Base-by-base conservation (phyloP, 2,797 vertebrate genomes). In the Rachycentron canadum region DNA sequence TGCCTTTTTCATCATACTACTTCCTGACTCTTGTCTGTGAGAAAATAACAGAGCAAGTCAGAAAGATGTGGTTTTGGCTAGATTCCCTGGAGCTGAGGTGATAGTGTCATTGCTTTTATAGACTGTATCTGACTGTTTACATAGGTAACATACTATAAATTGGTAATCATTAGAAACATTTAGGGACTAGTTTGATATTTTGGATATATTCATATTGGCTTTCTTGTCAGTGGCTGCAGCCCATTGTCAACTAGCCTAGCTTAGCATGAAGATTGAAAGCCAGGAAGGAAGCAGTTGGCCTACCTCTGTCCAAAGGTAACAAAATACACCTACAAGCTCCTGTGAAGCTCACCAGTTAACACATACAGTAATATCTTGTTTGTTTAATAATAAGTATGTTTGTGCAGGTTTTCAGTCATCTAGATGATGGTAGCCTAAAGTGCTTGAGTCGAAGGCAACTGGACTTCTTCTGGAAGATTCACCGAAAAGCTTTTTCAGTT, bases 11-110 rank as follows among this genome's bases (percentile, higher is more conserved):
- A 69, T 61, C 62, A 12, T n/a, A 11, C 28, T 69, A 50, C 26
- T 71, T 5, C 26, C 63, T 61, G 66, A 85, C 28, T 63, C 47
- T 32, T 3, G 34, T 34, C 62, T 56, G 52, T 30, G 62, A 34
- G 59, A 47, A 62, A 68, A 80, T 69, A 72, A 79, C 6, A 23
- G 17, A 11, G 12, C 5, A n/a, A 55, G 25, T 25, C 25, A 52
- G 11, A 25, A 13, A 38, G 28, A 55, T 10, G 57, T 64, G 30
- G 38, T 49, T 63, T 47, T 23, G 9, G 34, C 7, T 23, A 49
- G 12, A 49, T 23, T 10, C 56, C 32, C 26, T 19, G 19, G 3
- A 28, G 49, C 17, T 57, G 41, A 60, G 61, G 21, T 64, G 32
- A 38, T 17, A 19, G 12, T 25, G 28, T n/a, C 45, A 30, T 4